phyloP scores from a whole-genome alignment of 2,888 invertebrate species.

The Cataglyphis livida region DNA sequence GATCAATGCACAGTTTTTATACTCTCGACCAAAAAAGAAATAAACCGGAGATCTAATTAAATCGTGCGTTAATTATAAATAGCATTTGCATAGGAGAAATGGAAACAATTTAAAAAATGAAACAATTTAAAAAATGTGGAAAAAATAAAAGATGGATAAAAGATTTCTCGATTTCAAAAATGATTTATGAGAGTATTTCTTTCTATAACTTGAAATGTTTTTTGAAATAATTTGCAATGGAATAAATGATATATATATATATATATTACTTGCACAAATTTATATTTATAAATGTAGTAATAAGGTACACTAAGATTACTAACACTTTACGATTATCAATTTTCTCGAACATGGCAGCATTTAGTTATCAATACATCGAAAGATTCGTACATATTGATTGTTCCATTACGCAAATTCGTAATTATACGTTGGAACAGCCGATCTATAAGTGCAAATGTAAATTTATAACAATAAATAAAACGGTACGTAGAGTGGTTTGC shows the following conservation, averaged over 20 bases:
- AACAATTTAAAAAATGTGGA: neutral
- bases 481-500: neutral
- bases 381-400: neutral
- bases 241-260: neutral
- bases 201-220: constrained; percentile 9
- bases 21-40: neutral
- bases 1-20: constrained; percentile 13
- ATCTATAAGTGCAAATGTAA: neutral
- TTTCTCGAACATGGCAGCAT: neutral
- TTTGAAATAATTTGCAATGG: neutral
- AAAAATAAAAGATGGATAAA: neutral
- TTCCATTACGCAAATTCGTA: constrained; percentile 23
- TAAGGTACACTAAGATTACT: neutral
- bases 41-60: constrained; percentile 12
- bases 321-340: neutral
- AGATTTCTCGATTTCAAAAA: neutral
- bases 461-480: constrained; percentile 37
- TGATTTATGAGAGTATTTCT: neutral
- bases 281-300: neutral
- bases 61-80: constrained; percentile 17
- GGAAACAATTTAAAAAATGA: neutral
- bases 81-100: neutral
- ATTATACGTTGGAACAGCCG: constrained; percentile 3
- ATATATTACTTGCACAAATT: neutral
- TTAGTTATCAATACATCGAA: neutral